Evolutionary conservation across 2,888 invertebrate genomes (phyloP).

Genomic region (Drosophila austrosaltans): DNA sequence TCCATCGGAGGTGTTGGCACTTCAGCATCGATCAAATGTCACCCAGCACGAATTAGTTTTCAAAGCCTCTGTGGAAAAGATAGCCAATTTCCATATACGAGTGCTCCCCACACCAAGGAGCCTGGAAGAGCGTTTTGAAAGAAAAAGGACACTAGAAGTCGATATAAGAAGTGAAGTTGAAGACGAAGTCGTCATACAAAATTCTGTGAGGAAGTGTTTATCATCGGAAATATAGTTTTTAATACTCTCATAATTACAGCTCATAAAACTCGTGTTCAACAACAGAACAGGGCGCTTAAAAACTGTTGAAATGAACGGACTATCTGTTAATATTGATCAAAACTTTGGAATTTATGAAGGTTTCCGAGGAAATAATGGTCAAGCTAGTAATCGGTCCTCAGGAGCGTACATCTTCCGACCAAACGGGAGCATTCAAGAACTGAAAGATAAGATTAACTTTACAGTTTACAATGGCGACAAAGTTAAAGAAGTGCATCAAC

Average conservation of each 20-base stretch:
- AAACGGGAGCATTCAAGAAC: slow-evolving; percentile 77
- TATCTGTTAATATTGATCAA: slow-evolving; percentile 83
- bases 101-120: slow-evolving; percentile 36
- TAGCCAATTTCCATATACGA: slow-evolving; percentile 85
- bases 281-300: background rate
- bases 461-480: slow-evolving; percentile 85
- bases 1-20: slow-evolving; percentile 84
- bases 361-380: slow-evolving; percentile 86
- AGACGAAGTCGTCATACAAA: slow-evolving; percentile 63
- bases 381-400: slow-evolving; percentile 88
- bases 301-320: slow-evolving; percentile 68
- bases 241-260: background rate
- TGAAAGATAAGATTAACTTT: slow-evolving; percentile 64
- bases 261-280: background rate
- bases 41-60: slow-evolving; percentile 90
- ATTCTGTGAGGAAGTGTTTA: slow-evolving; percentile 61
- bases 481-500: slow-evolving; percentile 87
- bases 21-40: slow-evolving; percentile 84
- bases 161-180: slow-evolving; percentile 3
- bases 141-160: background rate
- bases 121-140: background rate
- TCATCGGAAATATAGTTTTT: no score
- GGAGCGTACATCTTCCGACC: slow-evolving; percentile 97
- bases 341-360: slow-evolving; percentile 90
- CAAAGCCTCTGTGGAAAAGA: slow-evolving; percentile 84